Percentiles rank a stretch among this genome's conserved stretches.
phyloP scores from a whole-genome alignment of 2,888 invertebrate species.

The Ypsolopha scabrella region DNA sequence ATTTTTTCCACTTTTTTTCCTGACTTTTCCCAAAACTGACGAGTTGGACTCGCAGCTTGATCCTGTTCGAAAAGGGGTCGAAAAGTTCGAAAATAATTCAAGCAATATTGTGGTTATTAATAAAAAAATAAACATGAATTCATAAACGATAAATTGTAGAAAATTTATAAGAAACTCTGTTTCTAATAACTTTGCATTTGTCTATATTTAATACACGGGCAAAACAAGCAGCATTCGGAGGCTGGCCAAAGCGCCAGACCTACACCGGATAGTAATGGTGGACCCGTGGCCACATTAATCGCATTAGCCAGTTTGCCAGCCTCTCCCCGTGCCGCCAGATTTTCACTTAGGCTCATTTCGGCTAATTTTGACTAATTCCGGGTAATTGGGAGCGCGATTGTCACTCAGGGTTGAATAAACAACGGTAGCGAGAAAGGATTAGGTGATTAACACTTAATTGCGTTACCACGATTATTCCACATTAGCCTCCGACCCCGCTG shows the following conservation, averaged over 20 bases:
- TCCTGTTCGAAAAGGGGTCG: too few species aligned
- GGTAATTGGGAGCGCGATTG: conserved; percentile 69
- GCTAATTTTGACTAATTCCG: conserved; percentile 69
- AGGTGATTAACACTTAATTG: conserved; percentile 68
- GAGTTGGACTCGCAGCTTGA: too few species aligned
- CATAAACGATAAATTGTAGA: too few species aligned
- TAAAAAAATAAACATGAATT: too few species aligned
- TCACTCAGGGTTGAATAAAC: conserved; percentile 70
- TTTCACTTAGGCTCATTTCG: conserved; percentile 70
- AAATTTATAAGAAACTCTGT: too few species aligned
- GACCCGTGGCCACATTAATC: conserved; percentile 57
- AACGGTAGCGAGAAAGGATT: conserved; percentile 65
- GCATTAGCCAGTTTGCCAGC: conserved; percentile 43
- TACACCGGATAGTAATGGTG: conserved; percentile 28
- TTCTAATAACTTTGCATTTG: too few species aligned
- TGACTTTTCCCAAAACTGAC: too few species aligned
- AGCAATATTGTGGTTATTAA: too few species aligned
- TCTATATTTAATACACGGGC: too few species aligned
- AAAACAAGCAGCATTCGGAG: not conserved
- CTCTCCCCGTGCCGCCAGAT: conserved; percentile 46
- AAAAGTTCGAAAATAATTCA: too few species aligned
- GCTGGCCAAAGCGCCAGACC: not conserved
- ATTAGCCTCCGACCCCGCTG: conserved; percentile 36
- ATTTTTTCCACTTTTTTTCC: too few species aligned
- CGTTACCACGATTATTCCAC: conserved; percentile 66